These are phyloP conservation scores for Phrynosoma blainvillii DNA, from an alignment of 2,113 vertebrate genomes.

Conservation along the genomic window DNA sequence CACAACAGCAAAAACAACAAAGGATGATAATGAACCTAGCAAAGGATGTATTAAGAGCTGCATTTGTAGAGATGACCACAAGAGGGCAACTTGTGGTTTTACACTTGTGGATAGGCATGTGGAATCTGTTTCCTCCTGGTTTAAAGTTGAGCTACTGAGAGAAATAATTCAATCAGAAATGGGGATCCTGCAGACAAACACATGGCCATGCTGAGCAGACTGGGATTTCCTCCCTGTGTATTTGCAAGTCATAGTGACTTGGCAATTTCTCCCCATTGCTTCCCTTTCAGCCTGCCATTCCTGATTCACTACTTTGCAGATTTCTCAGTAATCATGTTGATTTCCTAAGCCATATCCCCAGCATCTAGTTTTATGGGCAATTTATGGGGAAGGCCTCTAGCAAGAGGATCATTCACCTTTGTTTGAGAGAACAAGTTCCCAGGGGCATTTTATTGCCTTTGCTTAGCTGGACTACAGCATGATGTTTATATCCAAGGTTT, in stretches of 20 bases:
- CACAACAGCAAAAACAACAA: no score
- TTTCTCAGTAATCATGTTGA: neutral
- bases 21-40: no score
- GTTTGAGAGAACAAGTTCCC: neutral
- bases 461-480: neutral
- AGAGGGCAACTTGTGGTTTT: constrained; percentile 6
- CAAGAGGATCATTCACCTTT: neutral
- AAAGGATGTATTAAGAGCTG: neutral
- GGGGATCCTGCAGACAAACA: neutral
- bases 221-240: neutral
- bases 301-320: neutral
- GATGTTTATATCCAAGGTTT: constrained; percentile 9
- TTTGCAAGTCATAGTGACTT: neutral
- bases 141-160: neutral
- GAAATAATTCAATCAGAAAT: neutral
- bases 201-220: neutral
- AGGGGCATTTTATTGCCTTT: constrained; percentile 8
- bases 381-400: neutral
- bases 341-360: neutral
- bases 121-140: neutral
- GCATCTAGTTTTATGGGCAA: neutral
- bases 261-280: neutral
- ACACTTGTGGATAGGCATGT: neutral
- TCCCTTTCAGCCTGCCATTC: neutral
- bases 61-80: neutral